phyloP scores from a whole-genome alignment of 1,140 invertebrate genomes.

The Asbolus verrucosus region DNA sequence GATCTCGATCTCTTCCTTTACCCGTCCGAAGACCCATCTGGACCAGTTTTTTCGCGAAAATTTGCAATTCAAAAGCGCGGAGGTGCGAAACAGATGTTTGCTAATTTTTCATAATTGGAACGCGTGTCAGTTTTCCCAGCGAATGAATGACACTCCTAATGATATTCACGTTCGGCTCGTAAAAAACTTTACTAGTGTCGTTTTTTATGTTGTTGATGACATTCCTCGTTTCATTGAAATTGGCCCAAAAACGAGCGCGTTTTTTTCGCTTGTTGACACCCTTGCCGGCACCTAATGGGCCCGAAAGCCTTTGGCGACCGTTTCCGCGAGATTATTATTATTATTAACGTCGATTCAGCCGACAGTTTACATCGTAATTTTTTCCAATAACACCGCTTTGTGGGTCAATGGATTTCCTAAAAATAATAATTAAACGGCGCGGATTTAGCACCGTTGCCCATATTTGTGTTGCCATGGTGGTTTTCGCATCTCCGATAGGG shows the following conservation, averaged over 20 bases:
- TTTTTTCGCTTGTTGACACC: no score
- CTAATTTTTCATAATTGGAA: slow-evolving; percentile 9
- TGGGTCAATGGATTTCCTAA: slow-evolving; percentile 13
- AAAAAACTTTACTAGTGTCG: not conserved
- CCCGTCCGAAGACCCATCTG: not conserved
- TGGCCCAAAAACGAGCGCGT: not conserved
- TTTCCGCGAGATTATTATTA: slow-evolving; percentile 7
- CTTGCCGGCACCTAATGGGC: slow-evolving; percentile 8
- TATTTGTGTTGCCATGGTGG: not conserved
- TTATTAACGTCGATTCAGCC: not conserved
- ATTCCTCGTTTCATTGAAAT: slow-evolving; percentile 35
- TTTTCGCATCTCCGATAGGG: not conserved
- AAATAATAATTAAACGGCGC: slow-evolving; percentile 5
- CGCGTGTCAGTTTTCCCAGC: slow-evolving; percentile 4
- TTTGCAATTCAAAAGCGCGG: not conserved
- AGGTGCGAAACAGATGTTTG: slow-evolving; percentile 4
- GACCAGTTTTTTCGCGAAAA: slow-evolving; percentile 11
- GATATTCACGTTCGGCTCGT: not conserved
- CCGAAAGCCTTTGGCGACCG: slow-evolving; percentile 1
- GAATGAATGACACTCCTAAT: slow-evolving; percentile 16
- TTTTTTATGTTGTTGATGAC: slow-evolving; percentile 20
- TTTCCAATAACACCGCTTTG: not conserved
- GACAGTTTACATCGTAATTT: not conserved
- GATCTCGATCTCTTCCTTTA: slow-evolving; percentile 29
- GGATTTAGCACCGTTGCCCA: not conserved